Base-by-base conservation (phyloP, 2,113 vertebrate species). In the Carettochelys insculpta region DNA sequence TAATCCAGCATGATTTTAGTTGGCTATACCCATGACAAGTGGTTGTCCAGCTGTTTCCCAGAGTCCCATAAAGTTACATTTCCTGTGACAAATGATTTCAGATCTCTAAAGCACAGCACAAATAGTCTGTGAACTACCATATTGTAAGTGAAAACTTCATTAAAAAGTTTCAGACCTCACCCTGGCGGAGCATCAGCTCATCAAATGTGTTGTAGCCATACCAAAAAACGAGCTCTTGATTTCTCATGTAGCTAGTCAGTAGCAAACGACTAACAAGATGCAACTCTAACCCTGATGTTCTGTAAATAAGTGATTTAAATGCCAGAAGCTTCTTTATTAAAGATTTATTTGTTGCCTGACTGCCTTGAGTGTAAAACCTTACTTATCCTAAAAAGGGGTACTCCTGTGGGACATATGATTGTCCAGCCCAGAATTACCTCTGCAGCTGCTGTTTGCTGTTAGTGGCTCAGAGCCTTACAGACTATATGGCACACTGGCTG, bases 361-460 rank as follows among this genome's bases (percentile, higher is more conserved):
- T 79, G 56, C 81, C 80, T 77, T 16, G 0, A 11, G 82, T 89
- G 52, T 61, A 71, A 54, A 90, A 61, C 89, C 78, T 16, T 92
- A 94, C 79, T 88, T 85, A 82, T 47, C 53, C 90, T 87, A 0
- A 1, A 78, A 54, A 48, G 83, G 79, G 31, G 45, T 53, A 45
- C 75, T 82, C 38, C 1, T 1, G 8, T 6, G 56, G 27, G 8
- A 0, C 61, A 61, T 50, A 24, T 47, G 85, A 20, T 81, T 79
- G 34, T 45, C 71, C 65, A 12, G 52, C 61, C 86, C 91, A 41
- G 47, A 34, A 94, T 80, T 14, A 47, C 52, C 89, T 85, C 80
- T 90, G 85, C 94, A 92, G 93, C 95, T 92, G 93, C 94, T 92
- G 96, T 91, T 0, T 29, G 13, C 51, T 45, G 43, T n/a, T 45